Base-by-base conservation (phyloP, 2,888 invertebrate genomes). In the Lepetodrilus schrolli region DNA sequence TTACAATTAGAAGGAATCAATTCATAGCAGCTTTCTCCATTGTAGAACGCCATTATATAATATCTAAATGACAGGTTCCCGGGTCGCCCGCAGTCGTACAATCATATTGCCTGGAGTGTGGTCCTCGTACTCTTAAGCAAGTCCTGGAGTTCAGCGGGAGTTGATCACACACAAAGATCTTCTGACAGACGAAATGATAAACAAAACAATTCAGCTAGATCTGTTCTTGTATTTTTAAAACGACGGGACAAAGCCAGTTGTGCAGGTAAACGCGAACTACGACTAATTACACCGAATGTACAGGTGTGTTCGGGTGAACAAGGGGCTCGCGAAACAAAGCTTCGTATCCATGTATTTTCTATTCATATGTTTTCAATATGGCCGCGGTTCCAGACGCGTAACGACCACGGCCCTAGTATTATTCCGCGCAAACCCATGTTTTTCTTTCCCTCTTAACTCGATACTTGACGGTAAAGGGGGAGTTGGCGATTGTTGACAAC, bases 321-420 rank as follows among this genome's bases (percentile, higher is more conserved):
- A 4, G 58, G 58, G 17, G 17, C 43, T 17, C 17, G 26, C 34
- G 17, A 58, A 23, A 58, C 58, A 58, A 58, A 58, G 58, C 26
- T 43, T 17, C 58, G 5, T 30, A n/a, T 4, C 58, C 58, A 58
- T 26, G 58, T 30, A 58, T 58, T 58, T 23, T 58, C 58, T 17
- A n/a, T 58, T 58, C 30, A 30, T 58, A 23, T 58, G 58, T 58
- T 30, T 58, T 58, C 58, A 58, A 30, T 58, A 30, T 58, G 58
- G 13, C 58, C 43, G 43, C 43, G 43, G 43, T 43, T 43, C 30
- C 21, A 34, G 58, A 13, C 58, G 17, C 34, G 58, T 34, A 7
- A 13, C 1, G n/a, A 30, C 23, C 58, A 30, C 58, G 30, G n/a
- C 26, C 3, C 58, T 4, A 4, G 43, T 43, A 43, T 43, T 43